Evolutionary conservation across 2,888 invertebrate species (phyloP).

Genomic region (Alloscopus bannaensis): DNA sequence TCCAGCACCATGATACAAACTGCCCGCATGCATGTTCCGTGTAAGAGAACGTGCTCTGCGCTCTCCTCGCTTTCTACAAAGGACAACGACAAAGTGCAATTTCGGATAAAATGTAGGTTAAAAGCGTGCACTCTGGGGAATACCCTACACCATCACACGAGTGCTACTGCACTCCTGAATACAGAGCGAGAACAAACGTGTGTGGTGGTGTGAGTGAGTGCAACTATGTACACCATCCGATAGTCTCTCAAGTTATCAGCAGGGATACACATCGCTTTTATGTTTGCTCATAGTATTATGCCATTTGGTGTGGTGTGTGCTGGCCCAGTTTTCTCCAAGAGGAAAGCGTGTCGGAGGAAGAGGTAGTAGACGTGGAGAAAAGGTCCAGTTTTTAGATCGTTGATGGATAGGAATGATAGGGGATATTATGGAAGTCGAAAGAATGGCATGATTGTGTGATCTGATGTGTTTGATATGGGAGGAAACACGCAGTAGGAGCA

Average conservation of each 20-base stretch:
- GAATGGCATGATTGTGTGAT: constrained; percentile 8
- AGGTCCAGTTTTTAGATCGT: neutral
- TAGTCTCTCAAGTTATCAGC: no score
- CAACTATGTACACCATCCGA: no score
- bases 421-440: neutral
- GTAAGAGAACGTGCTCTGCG: neutral
- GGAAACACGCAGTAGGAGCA: neutral
- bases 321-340: neutral
- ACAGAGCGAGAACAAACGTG: neutral
- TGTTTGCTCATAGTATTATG: no score
- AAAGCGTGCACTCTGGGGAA: constrained; percentile 40
- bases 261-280: no score
- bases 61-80: neutral
- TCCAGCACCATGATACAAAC: no score
- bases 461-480: no score
- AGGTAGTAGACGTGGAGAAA: no score
- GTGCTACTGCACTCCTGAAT: neutral
- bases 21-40: no score
- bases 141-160: neutral
- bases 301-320: neutral
- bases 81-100: constrained; percentile 5
- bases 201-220: neutral
- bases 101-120: constrained; percentile 35
- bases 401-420: constrained; percentile 7
- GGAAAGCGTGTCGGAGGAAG: no score